Conservation (phyloP, 2,113 vertebrate species). For the Eulemur macaco region DNA sequence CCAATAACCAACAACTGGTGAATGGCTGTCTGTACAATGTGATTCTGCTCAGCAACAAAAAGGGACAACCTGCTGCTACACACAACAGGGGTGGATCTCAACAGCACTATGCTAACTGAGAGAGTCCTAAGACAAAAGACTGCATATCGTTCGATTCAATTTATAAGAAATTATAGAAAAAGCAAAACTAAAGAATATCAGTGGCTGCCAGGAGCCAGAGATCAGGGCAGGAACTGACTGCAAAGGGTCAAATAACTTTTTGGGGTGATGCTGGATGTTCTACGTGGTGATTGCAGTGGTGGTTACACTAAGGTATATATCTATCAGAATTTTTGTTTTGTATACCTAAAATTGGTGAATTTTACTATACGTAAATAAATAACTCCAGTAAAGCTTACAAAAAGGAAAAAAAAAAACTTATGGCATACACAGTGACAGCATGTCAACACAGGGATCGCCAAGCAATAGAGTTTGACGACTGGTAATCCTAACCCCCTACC, state of each 20-base stretch:
- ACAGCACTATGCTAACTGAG: not conserved
- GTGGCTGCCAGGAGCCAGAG: not conserved
- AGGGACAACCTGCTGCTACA: not conserved
- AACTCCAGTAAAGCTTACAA: not conserved
- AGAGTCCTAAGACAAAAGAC: not conserved
- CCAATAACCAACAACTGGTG: not conserved
- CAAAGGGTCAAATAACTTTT: not conserved
- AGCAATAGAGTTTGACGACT: slow-evolving; percentile 77
- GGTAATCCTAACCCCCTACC: slow-evolving; percentile 84
- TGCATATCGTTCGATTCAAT: rapidly evolving
- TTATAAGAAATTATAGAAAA: not conserved
- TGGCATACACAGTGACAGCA: not conserved
- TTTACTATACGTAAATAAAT: not conserved
- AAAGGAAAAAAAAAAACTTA: not conserved
- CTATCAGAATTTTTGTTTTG: not conserved
- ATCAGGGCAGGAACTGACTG: not conserved
- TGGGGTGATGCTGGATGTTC: not conserved
- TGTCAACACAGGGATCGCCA: slow-evolving; percentile 75
- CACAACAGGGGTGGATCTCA: no score
- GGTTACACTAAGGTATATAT: rapidly evolving
- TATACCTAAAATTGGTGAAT: not conserved
- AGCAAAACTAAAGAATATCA: not conserved
- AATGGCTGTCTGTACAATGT: rapidly evolving
- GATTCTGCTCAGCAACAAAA: not conserved
- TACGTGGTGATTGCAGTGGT: rapidly evolving